A percentile compares a stretch with the other conserved stretches of the same genome.
Conservation (phyloP, 2,797 vertebrate species). For the Steatocranus sp. region DNA sequence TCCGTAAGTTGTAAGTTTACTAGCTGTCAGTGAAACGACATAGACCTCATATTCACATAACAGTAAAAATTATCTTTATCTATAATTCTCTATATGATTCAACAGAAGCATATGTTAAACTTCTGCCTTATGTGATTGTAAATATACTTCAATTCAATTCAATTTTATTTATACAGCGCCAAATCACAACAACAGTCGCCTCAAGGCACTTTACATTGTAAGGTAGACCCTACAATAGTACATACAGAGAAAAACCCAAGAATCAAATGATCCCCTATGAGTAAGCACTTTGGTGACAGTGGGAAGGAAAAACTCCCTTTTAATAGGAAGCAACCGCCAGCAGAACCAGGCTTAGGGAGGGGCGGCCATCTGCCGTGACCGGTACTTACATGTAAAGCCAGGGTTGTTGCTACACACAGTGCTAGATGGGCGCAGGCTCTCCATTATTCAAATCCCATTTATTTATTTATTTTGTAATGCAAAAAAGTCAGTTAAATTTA, state of each 20-base stretch:
- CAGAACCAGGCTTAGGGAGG: not conserved
- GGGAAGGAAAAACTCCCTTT: not conserved
- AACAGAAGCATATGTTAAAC: not conserved
- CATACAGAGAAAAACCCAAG: not conserved
- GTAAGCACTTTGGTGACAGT: accelerated
- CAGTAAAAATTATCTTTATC: accelerated
- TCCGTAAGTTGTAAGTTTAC: not conserved
- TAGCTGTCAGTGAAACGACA: not conserved
- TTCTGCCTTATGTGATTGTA: not conserved
- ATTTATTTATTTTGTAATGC: not conserved
- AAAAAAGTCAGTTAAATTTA: not conserved
- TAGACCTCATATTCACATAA: not conserved
- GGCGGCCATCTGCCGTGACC: not conserved
- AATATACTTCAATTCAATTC: not conserved
- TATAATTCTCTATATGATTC: not conserved
- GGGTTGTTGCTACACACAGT: not conserved
- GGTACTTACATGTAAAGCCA: not conserved
- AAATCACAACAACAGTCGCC: not conserved
- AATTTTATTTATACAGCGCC: not conserved
- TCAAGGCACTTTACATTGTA: not conserved
- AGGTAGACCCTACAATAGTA: not conserved
- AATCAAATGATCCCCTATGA: not conserved
- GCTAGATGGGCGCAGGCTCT: not conserved
- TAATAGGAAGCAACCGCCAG: not conserved
- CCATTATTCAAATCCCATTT: not conserved